These are phyloP conservation scores for Pseudomyrmex concolor DNA, from an alignment of 1,140 invertebrate species.

Conservation along the genomic window DNA sequence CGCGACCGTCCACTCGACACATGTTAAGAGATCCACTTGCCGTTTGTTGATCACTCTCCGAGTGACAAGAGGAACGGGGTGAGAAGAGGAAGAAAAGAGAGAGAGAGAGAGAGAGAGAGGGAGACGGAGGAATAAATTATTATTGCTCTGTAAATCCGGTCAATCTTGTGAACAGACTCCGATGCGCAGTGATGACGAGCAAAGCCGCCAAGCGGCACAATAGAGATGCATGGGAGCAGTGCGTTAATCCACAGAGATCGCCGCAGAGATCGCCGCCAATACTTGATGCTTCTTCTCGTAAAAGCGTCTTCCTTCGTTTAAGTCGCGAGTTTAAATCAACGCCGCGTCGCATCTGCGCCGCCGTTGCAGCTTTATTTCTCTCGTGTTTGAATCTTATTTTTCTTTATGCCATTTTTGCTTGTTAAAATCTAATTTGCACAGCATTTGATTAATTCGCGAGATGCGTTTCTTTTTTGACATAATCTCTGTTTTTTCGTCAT, in stretches of 20 bases:
- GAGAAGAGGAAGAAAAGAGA: background rate
- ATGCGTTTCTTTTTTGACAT: no score
- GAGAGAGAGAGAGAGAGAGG: no score
- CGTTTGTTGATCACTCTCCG: constrained; percentile 19
- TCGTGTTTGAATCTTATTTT: constrained; percentile 11
- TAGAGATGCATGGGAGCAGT: constrained; percentile 66
- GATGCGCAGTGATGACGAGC: constrained; percentile 64
- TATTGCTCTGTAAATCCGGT: constrained; percentile 78
- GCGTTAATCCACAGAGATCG: constrained; percentile 63
- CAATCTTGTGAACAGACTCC: constrained; percentile 75
- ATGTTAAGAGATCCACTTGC: constrained; percentile 79
- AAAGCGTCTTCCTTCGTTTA: constrained; percentile 60
- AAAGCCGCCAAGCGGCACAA: constrained; percentile 64
- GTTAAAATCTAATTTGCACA: background rate
- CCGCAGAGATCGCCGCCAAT: constrained; percentile 37
- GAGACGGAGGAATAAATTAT: constrained; percentile 77
- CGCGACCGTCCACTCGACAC: constrained; percentile 65
- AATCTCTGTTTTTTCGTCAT: background rate
- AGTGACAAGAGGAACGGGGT: background rate
- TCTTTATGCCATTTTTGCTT: constrained; percentile 1
- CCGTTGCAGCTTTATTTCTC: background rate
- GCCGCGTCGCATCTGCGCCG: background rate
- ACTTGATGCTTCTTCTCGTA: constrained; percentile 69
- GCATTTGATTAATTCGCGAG: no score
- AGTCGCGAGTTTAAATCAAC: constrained; percentile 65